phyloP scores from a whole-genome alignment of 35 echinoderm and acorn worm genomes.

The Hemicentrotus pulcherrimus region DNA sequence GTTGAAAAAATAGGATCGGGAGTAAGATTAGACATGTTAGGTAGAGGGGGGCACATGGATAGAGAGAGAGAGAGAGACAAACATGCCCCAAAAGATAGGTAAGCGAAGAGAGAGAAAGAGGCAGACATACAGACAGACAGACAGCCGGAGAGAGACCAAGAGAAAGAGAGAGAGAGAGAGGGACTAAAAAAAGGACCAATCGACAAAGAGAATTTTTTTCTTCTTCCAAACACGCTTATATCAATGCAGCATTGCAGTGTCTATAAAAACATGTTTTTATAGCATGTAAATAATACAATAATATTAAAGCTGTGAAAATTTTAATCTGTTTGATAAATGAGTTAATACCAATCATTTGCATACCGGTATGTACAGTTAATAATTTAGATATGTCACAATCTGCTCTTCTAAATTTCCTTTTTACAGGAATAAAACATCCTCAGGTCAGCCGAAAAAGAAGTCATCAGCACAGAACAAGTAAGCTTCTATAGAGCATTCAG shows the following conservation, averaged over 20 bases:
- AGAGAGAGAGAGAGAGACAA: neutral
- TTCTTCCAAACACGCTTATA: too few relatives aligned
- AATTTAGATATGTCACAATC: neutral
- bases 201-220: too few relatives aligned
- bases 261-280: neutral
- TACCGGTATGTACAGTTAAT: neutral
- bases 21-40: neutral
- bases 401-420: neutral
- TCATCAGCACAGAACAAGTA: neutral
- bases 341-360: neutral
- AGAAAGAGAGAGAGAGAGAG: too few relatives aligned
- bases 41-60: neutral
- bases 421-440: conserved; percentile 22
- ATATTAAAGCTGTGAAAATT: neutral
- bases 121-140: neutral
- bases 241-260: too few relatives aligned
- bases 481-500: neutral
- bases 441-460: conserved; percentile 29
- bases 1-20: neutral
- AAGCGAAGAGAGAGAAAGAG: neutral
- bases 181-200: too few relatives aligned
- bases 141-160: too few relatives aligned
- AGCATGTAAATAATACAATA: neutral
- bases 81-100: too few relatives aligned
- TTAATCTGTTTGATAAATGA: neutral